Evolutionary conservation across 2,888 invertebrate genomes (phyloP).

Genomic region (Pandemis corylana): DNA sequence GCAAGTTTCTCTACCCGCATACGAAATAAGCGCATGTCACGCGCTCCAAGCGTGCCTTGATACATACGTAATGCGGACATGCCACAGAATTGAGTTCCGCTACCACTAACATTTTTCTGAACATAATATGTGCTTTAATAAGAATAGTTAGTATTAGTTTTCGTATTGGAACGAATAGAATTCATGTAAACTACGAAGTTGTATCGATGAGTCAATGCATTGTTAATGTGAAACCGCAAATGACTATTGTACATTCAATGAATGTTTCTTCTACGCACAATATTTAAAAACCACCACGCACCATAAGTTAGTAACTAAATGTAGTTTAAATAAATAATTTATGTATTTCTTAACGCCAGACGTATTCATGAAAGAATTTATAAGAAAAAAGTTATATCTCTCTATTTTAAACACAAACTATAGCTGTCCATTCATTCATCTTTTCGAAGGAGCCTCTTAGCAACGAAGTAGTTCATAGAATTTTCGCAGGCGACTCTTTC

Average conservation of each 20-base stretch:
- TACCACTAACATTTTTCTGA: slow-evolving; percentile 47
- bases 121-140: slow-evolving; percentile 43
- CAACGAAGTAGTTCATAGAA: slow-evolving; percentile 7
- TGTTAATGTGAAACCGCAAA: background rate
- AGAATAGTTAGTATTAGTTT: slow-evolving; percentile 38
- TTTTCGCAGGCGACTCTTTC: slow-evolving; percentile 17
- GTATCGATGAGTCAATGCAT: background rate
- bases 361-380: background rate
- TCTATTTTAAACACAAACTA: slow-evolving; percentile 8
- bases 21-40: slow-evolving; percentile 51
- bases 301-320: no score
- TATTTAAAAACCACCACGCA: background rate
- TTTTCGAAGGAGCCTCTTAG: slow-evolving; percentile 3
- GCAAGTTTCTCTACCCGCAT: slow-evolving; percentile 51
- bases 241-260: background rate
- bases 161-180: slow-evolving; percentile 19
- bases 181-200: background rate
- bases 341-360: background rate
- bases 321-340: background rate
- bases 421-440: slow-evolving; percentile 10
- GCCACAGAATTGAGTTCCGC: slow-evolving; percentile 46
- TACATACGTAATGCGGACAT: slow-evolving; percentile 50
- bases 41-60: slow-evolving; percentile 47
- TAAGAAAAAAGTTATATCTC: background rate
- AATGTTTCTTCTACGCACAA: background rate